Base-by-base conservation (phyloP, 2,113 vertebrate species). In the Pipa parva region DNA sequence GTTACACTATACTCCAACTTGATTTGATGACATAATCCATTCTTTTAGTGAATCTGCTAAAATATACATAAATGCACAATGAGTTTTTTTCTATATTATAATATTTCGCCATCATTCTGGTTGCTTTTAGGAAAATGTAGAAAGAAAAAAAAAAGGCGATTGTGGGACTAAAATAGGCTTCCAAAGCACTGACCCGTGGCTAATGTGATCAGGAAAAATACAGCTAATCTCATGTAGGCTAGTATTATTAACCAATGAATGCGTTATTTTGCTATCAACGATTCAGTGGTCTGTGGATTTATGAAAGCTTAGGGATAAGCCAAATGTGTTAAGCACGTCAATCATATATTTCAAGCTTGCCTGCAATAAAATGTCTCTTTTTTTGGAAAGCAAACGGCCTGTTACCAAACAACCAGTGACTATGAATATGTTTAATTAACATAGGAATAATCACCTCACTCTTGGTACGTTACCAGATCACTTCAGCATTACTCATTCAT, bases 381-480 rank as follows among this genome's bases (percentile, higher is more conserved):
- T n/a, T n/a, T 61, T 61, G 58, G 57, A 70, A 61, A 61, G 66
- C 66, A 61, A 61, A 54, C 48, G 21, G 33, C 25, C 48, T 70
- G 66, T 70, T 70, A 61, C 58, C 58, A 70, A 70, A 70, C 66
- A 70, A 54, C 57, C 66, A 54, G 15, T 24, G 66, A 52, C 66
- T 70, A 70, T 45, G 66, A 70, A 70, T 61, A 70, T 70, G 60
- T 70, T 70, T 70, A 52, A 70, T 70, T 61, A 61, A 70, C 49
- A 61, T 61, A 55, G 66, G 66, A 70, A 70, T 70, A 61, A 70
- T 70, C 46, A 49, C 58, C 66, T 70, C 66, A 70, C 49, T 54
- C 57, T 70, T 70, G 57, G 66, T 54, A 25, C 31, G 26, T 24
- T 60, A 69, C 58, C 57, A 70, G 58, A 70, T 61, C 48, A 24